Evolutionary conservation across 2,113 vertebrate genomes (phyloP).

Genomic region (Pteruthius melanotis): DNA sequence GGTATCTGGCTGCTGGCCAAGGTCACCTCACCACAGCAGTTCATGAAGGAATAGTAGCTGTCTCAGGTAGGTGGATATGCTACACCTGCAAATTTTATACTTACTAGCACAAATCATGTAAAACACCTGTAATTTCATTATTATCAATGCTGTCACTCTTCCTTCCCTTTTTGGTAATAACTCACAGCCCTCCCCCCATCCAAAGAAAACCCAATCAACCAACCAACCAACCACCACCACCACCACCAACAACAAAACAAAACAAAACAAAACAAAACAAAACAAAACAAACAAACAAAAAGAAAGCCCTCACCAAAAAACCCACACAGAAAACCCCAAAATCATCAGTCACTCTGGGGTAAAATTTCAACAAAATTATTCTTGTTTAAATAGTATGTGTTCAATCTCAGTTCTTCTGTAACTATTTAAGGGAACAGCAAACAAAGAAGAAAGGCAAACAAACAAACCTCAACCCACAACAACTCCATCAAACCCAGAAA

Average conservation of each 20-base stretch:
- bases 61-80: not conserved
- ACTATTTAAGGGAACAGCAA: not conserved
- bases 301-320: too few relatives aligned
- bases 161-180: not conserved
- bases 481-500: not conserved
- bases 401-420: not conserved
- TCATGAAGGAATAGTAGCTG: not conserved
- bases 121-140: not conserved
- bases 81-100: not conserved
- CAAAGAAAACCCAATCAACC: too few relatives aligned
- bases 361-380: not conserved
- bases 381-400: not conserved
- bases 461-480: not conserved
- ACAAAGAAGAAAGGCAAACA: not conserved
- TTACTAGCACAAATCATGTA: not conserved
- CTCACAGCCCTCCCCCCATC: not conserved
- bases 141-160: not conserved
- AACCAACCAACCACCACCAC: not conserved
- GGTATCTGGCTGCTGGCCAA: not conserved
- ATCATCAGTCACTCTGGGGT: not conserved
- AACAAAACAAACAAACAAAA: not conserved
- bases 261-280: not conserved
- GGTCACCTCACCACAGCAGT: not conserved
- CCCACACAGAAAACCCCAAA: rapidly evolving
- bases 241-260: not conserved